Conservation (phyloP, 2,797 vertebrate species). For the Dipus sagitta region DNA sequence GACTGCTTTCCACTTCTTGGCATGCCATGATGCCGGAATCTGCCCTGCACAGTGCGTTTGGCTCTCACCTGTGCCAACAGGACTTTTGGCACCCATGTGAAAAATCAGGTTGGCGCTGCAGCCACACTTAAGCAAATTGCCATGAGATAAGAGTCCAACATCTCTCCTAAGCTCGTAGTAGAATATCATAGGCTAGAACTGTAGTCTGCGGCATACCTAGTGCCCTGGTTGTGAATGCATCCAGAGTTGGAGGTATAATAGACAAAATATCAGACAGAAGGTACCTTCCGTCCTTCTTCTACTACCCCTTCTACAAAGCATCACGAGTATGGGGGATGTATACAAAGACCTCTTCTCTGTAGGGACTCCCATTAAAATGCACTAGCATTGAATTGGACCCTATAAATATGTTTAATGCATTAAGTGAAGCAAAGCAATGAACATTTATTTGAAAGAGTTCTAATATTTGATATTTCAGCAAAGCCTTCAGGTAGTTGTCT, state of each 20-base stretch:
- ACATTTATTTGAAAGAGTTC: constrained; percentile 30
- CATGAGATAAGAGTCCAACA: neutral
- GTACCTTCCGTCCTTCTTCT: neutral
- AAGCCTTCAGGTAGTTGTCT: neutral
- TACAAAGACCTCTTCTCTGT: neutral
- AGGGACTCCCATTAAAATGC: constrained; percentile 6
- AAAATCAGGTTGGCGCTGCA: neutral
- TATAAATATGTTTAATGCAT: neutral
- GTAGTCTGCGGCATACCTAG: too few species aligned
- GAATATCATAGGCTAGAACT: neutral
- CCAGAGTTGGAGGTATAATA: neutral
- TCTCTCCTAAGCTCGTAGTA: neutral
- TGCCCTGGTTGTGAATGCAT: neutral
- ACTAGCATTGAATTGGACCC: neutral
- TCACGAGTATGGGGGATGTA: neutral
- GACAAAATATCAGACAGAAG: neutral
- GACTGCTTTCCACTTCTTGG: neutral
- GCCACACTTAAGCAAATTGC: neutral
- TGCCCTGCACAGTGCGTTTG: neutral
- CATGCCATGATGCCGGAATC: neutral
- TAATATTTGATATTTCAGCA: constrained; percentile 35
- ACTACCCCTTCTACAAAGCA: fast-evolving
- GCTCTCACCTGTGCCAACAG: neutral
- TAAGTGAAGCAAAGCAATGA: neutral
- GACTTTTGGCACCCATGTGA: neutral